Percentiles rank a stretch among this genome's conserved stretches.
phyloP scores from a whole-genome alignment of 2,888 invertebrate species.

The Lithophane semibrunnea region DNA sequence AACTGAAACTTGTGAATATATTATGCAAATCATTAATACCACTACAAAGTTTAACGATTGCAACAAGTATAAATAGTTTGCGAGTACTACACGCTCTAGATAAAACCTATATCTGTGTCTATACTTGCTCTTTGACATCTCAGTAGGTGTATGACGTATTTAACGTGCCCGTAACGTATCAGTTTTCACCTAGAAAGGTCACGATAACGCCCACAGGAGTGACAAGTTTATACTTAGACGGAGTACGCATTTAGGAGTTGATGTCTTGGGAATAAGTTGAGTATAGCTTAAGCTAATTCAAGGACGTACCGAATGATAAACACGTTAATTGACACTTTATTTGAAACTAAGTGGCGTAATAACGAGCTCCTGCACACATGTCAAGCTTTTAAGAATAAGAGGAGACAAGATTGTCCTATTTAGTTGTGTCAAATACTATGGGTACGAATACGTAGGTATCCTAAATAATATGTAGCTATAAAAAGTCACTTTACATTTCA shows the following conservation, averaged over 20 bases:
- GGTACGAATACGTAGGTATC: not conserved
- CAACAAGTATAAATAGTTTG: slow-evolving; percentile 35
- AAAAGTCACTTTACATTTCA: not conserved
- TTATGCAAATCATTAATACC: not conserved
- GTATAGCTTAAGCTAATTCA: not conserved
- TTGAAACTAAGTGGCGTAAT: not conserved
- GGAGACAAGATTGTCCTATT: not conserved
- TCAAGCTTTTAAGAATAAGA: not conserved
- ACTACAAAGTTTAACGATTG: slow-evolving; percentile 14
- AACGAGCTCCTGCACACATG: not conserved
- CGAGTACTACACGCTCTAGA: slow-evolving; percentile 22
- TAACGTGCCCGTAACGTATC: slow-evolving; percentile 44
- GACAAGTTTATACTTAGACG: slow-evolving; percentile 22
- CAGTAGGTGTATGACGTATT: slow-evolving; percentile 50
- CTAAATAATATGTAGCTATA: not conserved
- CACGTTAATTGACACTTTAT: not conserved
- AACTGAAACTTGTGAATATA: not conserved
- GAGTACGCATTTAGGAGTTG: slow-evolving; percentile 1
- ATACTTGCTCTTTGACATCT: slow-evolving; percentile 33
- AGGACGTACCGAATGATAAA: not conserved
- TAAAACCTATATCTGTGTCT: slow-evolving; percentile 16
- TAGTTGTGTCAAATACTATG: not conserved
- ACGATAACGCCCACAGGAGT: slow-evolving; percentile 45
- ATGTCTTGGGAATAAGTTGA: slow-evolving; percentile 13
- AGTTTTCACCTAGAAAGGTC: slow-evolving; percentile 54